Conservation (phyloP, 2,888 invertebrate genomes). For the Villa cingulata region DNA sequence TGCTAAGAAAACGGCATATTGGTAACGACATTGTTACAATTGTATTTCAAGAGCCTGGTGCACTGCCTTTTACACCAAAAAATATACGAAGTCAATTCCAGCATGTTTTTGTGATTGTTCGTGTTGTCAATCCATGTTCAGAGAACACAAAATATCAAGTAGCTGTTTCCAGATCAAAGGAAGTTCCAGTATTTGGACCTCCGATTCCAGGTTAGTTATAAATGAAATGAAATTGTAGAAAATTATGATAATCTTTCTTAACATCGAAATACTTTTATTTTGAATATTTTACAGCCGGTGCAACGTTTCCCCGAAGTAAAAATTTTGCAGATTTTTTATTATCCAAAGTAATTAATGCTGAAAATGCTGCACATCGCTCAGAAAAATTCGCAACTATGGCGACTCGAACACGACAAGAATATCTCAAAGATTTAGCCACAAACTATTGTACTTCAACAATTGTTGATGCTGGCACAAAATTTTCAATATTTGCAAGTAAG, state of each 20-base stretch:
- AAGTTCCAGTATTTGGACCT: slow-evolving; percentile 94
- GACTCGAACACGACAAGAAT: slow-evolving; percentile 86
- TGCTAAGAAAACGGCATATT: slow-evolving; percentile 87
- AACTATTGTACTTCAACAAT: slow-evolving; percentile 70
- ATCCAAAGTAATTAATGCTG: slow-evolving; percentile 92
- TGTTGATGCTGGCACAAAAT: slow-evolving; percentile 74
- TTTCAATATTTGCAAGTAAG: slow-evolving; percentile 56
- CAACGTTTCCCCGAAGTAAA: slow-evolving; percentile 76
- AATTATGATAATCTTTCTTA: background rate
- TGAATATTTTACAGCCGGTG: slow-evolving; percentile 42
- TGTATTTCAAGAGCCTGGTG: slow-evolving; percentile 88
- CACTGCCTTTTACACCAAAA: slow-evolving; percentile 83
- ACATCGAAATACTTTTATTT: background rate
- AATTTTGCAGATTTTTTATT: slow-evolving; percentile 90
- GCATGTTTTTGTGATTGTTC: slow-evolving; percentile 89
- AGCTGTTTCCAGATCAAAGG: slow-evolving; percentile 68
- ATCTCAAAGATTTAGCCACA: slow-evolving; percentile 80
- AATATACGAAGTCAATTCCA: slow-evolving; percentile 94
- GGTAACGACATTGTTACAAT: slow-evolving; percentile 97
- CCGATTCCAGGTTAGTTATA: slow-evolving; percentile 49
- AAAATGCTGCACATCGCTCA: slow-evolving; percentile 90
- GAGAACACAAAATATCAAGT: slow-evolving; percentile 81
- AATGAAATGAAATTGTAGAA: background rate
- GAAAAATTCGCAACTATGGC: slow-evolving; percentile 97
- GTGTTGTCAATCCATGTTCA: slow-evolving; percentile 78